These are phyloP conservation scores for Orthonyx spaldingii DNA, from an alignment of 2,113 vertebrate genomes.

Conservation along the genomic window DNA sequence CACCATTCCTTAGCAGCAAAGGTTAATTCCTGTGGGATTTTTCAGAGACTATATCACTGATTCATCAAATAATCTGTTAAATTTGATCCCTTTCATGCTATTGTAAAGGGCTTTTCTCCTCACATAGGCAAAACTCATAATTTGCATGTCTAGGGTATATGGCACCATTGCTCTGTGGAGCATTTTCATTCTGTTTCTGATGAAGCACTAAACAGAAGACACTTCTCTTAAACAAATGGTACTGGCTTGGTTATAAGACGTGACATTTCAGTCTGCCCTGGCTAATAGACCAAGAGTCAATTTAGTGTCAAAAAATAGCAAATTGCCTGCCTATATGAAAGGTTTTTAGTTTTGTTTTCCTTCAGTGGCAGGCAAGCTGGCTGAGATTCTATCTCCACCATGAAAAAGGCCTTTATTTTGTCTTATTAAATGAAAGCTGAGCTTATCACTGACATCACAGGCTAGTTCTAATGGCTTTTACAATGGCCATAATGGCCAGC, in stretches of 20 bases:
- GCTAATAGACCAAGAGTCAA: neutral
- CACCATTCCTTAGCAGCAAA: neutral
- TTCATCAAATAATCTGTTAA: neutral
- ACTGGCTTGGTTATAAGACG: neutral
- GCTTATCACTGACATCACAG: constrained; percentile 39
- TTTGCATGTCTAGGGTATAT: neutral
- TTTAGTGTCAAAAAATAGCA: neutral
- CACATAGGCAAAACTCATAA: neutral
- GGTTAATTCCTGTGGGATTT: neutral
- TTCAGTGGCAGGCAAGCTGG: neutral
- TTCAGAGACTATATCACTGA: neutral
- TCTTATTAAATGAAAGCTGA: constrained; percentile 56
- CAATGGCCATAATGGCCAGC: constrained; percentile 1
- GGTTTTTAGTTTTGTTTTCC: constrained; percentile 14
- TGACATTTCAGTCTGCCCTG: neutral
- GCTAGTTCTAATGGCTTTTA: constrained; percentile 23
- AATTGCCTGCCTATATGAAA: neutral
- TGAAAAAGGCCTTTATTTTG: constrained; percentile 43
- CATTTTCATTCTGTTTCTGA: neutral
- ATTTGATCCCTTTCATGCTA: neutral
- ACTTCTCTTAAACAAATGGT: neutral
- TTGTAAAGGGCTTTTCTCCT: neutral
- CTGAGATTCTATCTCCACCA: constrained; percentile 13
- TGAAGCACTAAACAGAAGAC: neutral
- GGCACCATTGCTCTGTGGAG: neutral